Base-by-base conservation (phyloP, 1,140 invertebrate genomes). In the Neotoxoptera formosana region DNA sequence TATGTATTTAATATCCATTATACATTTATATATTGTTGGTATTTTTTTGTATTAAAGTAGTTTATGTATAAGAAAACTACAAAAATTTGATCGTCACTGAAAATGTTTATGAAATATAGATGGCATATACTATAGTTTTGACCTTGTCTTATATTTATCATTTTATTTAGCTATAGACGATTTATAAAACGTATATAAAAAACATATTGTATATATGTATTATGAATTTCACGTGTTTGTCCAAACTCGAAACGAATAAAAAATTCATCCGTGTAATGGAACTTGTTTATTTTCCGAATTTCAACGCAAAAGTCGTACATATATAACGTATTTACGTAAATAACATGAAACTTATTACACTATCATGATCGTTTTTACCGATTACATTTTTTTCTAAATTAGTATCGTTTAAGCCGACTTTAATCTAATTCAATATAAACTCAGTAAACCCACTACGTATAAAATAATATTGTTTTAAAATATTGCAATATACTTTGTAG, bases 241-340 rank as follows among this genome's bases (percentile, higher is more conserved):
- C 30, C n/a, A 83, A 41, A 23, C 21, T 83, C 21, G 21, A 83
- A 7, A 76, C 7, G 14, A 76, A 83, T 23, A 83, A 83, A 83
- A 83, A 83, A 34, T 23, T 83, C 36, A 83, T 83, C n/a, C n/a
- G 60, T n/a, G 60, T 76, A 76, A 76, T 76, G 60, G 60, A 76
- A 76, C 60, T 0, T 76, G n/a, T 76, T 76, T n/a, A 14, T 76
- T 34, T 76, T 76, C 0, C 4, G n/a, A 76, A n/a, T 76, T 67
- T 11, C 14, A n/a, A 76, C 14, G 3, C n/a, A n/a, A 76, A 76
- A 76, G n/a, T 17, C n/a, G 14, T n/a, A 21, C 21, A 1, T 53
- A 76, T 53, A 76, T 76, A 17, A 4, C 23, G 3, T 76, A n/a
- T 76, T 34, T 76, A 76, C 14, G 14, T n/a, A 76, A n/a, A n/a